phyloP scores from a whole-genome alignment of 2,113 vertebrate species.

The Silurus glanis region DNA sequence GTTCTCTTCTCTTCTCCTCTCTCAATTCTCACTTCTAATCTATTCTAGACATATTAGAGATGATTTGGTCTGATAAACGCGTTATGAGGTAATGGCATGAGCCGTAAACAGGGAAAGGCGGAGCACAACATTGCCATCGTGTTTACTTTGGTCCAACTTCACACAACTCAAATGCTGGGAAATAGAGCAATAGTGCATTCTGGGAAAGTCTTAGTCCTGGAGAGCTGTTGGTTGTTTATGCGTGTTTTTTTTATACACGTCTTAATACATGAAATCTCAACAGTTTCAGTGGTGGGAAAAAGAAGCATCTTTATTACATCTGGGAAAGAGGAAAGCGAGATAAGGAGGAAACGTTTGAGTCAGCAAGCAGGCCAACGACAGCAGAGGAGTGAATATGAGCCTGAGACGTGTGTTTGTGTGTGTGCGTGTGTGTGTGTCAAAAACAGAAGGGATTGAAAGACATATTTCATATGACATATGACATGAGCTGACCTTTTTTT shows the following conservation, averaged over 20 bases:
- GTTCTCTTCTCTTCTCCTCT: neutral
- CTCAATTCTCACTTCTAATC: neutral
- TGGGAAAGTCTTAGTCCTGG: constrained; percentile 26
- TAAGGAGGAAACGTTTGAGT: constrained; percentile 28
- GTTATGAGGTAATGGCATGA: constrained; percentile 48
- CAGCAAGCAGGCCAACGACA: constrained; percentile 17
- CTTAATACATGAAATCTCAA: neutral
- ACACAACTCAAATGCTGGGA: constrained; percentile 39
- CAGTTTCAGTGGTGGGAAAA: neutral
- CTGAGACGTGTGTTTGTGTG: constrained; percentile 6
- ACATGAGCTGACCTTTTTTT: neutral
- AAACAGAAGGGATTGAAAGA: neutral
- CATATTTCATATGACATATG: neutral
- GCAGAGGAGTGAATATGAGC: constrained; percentile 15
- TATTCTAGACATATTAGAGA: constrained; percentile 37
- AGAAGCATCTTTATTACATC: constrained; percentile 46
- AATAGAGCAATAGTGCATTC: constrained; percentile 34
- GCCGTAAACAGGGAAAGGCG: constrained; percentile 52
- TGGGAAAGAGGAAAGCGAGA: constrained; percentile 44
- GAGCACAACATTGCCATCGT: constrained; percentile 19
- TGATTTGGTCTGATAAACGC: constrained; percentile 26
- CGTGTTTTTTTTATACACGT: constrained; percentile 21
- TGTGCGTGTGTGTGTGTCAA: neutral
- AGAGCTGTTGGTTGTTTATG: constrained; percentile 27
- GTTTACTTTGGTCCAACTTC: constrained; percentile 51